These are phyloP conservation scores for Neuroscelio doddi DNA, from an alignment of 2,888 invertebrate genomes.

Conservation along the genomic window DNA sequence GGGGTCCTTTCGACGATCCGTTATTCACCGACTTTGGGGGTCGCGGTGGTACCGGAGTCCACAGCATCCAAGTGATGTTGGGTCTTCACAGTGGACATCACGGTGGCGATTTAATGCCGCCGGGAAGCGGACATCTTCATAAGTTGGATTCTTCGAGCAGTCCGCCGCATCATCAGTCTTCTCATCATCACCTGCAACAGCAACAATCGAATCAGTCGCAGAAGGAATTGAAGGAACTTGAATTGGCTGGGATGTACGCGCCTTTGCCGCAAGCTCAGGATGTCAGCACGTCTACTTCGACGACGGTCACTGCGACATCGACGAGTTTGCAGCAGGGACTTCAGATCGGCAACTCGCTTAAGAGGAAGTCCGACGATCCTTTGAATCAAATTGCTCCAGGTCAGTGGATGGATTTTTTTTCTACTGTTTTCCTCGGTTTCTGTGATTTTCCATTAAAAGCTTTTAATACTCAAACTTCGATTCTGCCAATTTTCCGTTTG, in stretches of 20 bases:
- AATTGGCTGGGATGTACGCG: constrained; percentile 67
- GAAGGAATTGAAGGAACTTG: constrained; percentile 68
- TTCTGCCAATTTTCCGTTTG: too few species aligned
- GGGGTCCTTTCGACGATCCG: constrained; percentile 82
- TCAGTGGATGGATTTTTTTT: constrained; percentile 47
- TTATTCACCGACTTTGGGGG: constrained; percentile 84
- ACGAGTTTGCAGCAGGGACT: constrained; percentile 68
- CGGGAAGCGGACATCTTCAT: constrained; percentile 64
- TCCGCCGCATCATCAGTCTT: constrained; percentile 66
- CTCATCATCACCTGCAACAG: constrained; percentile 69
- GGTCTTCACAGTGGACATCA: constrained; percentile 75
- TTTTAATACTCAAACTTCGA: too few species aligned
- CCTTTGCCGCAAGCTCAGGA: constrained; percentile 70
- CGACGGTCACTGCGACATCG: constrained; percentile 66
- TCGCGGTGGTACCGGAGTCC: constrained; percentile 75
- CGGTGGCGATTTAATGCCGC: constrained; percentile 63
- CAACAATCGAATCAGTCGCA: constrained; percentile 73
- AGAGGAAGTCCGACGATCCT: constrained; percentile 65
- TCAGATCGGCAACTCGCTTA: constrained; percentile 64
- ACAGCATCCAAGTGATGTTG: constrained; percentile 81
- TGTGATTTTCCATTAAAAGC: too few species aligned
- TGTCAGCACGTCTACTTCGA: constrained; percentile 72
- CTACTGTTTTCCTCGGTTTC: too few species aligned
- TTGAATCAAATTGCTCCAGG: constrained; percentile 64
- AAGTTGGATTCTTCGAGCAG: constrained; percentile 73